phyloP scores from a whole-genome alignment of 2,113 vertebrate species.

The Pipa parva region DNA sequence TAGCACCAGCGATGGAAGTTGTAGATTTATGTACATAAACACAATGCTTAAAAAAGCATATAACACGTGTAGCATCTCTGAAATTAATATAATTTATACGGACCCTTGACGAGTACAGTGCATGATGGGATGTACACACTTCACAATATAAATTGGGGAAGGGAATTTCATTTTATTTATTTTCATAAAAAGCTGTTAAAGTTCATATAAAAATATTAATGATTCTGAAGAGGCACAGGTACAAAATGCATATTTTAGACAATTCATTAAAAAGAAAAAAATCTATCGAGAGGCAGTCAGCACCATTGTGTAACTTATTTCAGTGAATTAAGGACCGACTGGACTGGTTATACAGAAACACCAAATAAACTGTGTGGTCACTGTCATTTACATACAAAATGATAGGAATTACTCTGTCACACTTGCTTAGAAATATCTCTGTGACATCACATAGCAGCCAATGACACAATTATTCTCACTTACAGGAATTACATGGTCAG shows the following conservation, averaged over 20 bases:
- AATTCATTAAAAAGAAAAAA: background rate
- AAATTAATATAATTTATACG: slow-evolving; percentile 44
- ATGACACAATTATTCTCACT: no score
- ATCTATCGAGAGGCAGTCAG: background rate
- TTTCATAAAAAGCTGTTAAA: no score
- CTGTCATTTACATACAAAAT: no score
- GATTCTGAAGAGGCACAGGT: background rate
- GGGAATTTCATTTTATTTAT: no score
- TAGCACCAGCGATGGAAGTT: slow-evolving; percentile 26
- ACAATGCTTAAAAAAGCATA: slow-evolving; percentile 39
- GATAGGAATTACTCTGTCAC: no score
- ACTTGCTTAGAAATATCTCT: no score
- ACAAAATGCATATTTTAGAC: background rate
- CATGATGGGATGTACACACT: slow-evolving; percentile 6
- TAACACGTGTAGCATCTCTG: slow-evolving; percentile 28
- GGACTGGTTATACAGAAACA: no score
- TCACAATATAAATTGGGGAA: slow-evolving; percentile 10
- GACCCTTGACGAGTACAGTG: slow-evolving; percentile 29
- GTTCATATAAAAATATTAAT: slow-evolving; percentile 22
- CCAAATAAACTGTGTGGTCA: no score
- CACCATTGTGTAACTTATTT: no score
- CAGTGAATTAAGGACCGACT: no score
- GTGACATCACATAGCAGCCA: no score
- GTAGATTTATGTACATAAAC: slow-evolving; percentile 27
- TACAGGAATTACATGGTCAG: no score